phyloP scores from a whole-genome alignment of 2,888 invertebrate genomes.

The Dugesia japonica region DNA sequence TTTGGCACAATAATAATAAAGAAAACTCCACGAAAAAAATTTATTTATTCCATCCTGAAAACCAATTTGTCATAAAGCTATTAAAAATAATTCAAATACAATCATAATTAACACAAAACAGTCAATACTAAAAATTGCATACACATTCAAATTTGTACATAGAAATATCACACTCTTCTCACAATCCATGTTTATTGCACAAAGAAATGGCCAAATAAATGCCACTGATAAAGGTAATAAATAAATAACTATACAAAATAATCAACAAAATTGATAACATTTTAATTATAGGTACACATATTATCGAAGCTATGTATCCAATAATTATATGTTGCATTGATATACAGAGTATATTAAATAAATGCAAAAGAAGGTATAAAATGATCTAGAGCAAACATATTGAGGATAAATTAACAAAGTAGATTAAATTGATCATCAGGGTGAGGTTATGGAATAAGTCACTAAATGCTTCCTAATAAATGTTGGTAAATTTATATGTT shows the following conservation, averaged over 20 bases:
- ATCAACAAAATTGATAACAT: constrained; percentile 15
- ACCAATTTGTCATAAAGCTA: constrained; percentile 20
- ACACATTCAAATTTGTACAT: background rate
- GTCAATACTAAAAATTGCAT: too few relatives aligned
- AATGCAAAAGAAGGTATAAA: constrained; percentile 20
- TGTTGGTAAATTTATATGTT: background rate
- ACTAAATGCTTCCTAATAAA: constrained; percentile 14
- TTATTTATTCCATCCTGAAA: background rate
- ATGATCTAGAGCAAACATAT: constrained; percentile 16
- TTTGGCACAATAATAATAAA: too few relatives aligned
- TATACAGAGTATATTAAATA: constrained; percentile 2
- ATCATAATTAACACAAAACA: background rate
- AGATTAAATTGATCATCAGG: background rate
- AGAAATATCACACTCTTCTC: too few relatives aligned
- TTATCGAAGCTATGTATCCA: background rate
- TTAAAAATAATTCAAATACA: constrained; percentile 7
- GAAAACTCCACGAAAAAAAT: background rate
- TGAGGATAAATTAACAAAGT: constrained; percentile 20
- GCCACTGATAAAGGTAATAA: constrained; percentile 11
- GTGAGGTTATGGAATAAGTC: constrained; percentile 16
- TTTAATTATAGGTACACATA: background rate
- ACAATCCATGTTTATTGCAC: constrained; percentile 12
- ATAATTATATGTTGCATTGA: constrained; percentile 11
- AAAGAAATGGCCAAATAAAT: constrained; percentile 11
- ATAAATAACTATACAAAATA: constrained; percentile 20